Evolutionary conservation across 23 tunicate genomes (phyloP), one percentile per base, ranked within the genome.

Genomic region (Trididemnum clinides): DNA sequence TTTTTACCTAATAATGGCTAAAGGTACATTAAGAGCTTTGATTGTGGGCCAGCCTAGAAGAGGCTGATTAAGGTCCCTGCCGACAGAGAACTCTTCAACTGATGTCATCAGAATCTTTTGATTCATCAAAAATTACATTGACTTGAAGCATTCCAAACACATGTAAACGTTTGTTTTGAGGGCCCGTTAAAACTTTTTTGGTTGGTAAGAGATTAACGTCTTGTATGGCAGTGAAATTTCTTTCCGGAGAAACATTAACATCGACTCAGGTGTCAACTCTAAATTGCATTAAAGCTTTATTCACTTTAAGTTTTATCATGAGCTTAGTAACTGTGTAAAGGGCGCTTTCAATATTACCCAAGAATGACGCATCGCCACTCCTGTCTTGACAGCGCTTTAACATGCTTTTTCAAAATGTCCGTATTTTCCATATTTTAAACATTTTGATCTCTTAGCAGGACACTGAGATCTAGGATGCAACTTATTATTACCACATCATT

Each of bases 21-120:
- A 10, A 19, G 70, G 7, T 4, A 31, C 22, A 39, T 69, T 7
- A 6, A 83, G 30, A 2, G 33, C 35, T 70, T 69, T 1, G n/a
- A 83, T 83, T 2, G 87, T 78, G 2, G 78, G 78, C 78, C 78
- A 66, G 73, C 87, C 87, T n/a, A 69, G 26, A 1, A 83, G 70
- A n/a, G 64, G 64, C 4, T 83, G 37, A 39, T 1, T 18, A 25
- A 70, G 28, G 2, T 28, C 27, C 1, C 44, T 33, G 21, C 38
- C 32, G 25, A 83, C 87, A 50, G n/a, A 69, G 1, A 70, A 19
- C 4, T 83, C 78, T 39, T 83, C 64, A 3, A 7, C 26, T 1
- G 23, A 6, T 3, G 27, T 3, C 19, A 27, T n/a, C n/a, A n/a
- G n/a, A n/a, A n/a, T n/a, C n/a, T n/a, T n/a, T n/a, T 10, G 15